Evolutionary conservation across 2,888 invertebrate genomes (phyloP).

Genomic region (Enchytraeus crypticus): DNA sequence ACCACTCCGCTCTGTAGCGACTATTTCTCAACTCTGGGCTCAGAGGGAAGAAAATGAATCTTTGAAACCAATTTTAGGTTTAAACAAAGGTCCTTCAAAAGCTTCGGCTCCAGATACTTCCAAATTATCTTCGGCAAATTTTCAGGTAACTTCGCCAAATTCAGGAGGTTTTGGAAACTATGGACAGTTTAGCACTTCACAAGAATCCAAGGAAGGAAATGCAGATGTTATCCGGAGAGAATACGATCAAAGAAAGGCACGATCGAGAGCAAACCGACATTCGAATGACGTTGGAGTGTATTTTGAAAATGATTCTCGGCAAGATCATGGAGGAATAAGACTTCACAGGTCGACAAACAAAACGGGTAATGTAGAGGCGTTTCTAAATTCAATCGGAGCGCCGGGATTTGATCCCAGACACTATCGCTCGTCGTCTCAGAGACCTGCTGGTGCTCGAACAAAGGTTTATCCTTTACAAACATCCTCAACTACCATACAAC

Average conservation of each 20-base stretch:
- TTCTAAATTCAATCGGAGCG: neutral
- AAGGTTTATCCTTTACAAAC: neutral
- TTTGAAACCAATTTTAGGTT: no score
- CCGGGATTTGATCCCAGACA: neutral
- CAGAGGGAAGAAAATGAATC: no score
- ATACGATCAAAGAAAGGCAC: neutral
- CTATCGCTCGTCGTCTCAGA: neutral
- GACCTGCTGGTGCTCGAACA: neutral
- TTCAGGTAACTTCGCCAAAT: neutral
- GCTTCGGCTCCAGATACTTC: neutral
- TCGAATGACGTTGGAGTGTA: neutral
- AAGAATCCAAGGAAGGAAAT: neutral
- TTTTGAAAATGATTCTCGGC: neutral
- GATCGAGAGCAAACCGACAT: neutral
- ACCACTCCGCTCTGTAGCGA: neutral
- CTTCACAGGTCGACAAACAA: neutral
- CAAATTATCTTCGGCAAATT: neutral
- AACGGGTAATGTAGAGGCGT: neutral
- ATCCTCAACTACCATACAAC: neutral
- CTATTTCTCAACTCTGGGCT: neutral
- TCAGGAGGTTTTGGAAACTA: no score
- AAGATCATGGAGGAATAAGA: neutral
- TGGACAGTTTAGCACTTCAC: neutral
- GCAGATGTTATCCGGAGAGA: neutral
- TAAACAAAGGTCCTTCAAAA: neutral